Evolutionary conservation across 2,888 invertebrate genomes (phyloP), one percentile per base, ranked within the genome.

Genomic region (Hypomecis punctinalis): DNA sequence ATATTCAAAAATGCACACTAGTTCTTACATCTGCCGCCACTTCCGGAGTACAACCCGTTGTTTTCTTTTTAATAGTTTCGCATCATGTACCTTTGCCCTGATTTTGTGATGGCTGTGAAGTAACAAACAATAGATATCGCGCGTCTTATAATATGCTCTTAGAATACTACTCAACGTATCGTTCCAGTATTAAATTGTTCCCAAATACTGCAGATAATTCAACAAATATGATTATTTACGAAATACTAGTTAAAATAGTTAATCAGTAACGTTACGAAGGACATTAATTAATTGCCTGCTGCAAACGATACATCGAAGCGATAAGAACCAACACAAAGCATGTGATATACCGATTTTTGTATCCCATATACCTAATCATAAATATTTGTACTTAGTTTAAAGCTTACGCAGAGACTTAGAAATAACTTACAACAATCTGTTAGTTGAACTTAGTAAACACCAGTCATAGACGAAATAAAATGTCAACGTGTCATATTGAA

Each of bases 401-500:
- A 82, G 88, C 89, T 88, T 88, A 81, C 68, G 86, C 86, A 82
- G 71, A 76, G 68, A 76, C 71, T 72, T 81, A 70, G 72, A 68
- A 64, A 76, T 80, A 76, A 75, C 73, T 76, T 66, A 73, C 68
- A 59, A 70, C 74, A 76, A 78, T 83, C 81, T 80, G 78, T 76
- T 81, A 85, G 86, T 83, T 83, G 77, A 84, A 89, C 81, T 72
- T 87, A 91, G 91, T 91, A 82, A 90, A 92, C 91, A 91, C 92
- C 92, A 92, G 91, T 86, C 84, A 86, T 90, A 91, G 91, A 89
- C 88, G 91, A 91, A 88, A 82, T 87, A 84, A 82, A 82, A 80
- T 89, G 23, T 23, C 23, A 23, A 23, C 23, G 23, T 23, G 23
- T 23, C 23, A 23, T 23, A 23, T 23, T 23, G 23, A 23, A 23